These are phyloP conservation scores for Chloroclystis v-ata DNA, from an alignment of 2,888 invertebrate species.

Conservation along the genomic window DNA sequence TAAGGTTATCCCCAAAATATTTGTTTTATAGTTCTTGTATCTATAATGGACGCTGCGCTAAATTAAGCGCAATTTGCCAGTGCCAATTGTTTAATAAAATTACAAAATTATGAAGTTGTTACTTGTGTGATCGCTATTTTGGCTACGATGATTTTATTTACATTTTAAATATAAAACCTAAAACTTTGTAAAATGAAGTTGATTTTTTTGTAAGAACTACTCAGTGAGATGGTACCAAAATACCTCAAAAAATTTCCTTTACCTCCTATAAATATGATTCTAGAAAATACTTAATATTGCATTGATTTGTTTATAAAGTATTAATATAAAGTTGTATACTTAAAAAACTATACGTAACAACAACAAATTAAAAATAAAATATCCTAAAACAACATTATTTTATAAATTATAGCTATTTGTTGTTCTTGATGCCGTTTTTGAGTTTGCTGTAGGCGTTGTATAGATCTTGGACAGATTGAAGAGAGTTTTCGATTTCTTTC, in stretches of 20 bases:
- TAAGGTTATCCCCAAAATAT: too few relatives aligned
- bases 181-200: not conserved
- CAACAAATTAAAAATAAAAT: constrained; percentile 30
- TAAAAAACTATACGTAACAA: constrained; percentile 40
- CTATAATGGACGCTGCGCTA: too few relatives aligned
- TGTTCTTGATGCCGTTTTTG: constrained; percentile 48
- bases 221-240: not conserved
- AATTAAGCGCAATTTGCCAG: too few relatives aligned
- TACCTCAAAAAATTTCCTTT: not conserved
- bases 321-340: too few relatives aligned
- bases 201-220: not conserved
- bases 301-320: constrained; percentile 34
- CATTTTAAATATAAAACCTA: too few relatives aligned
- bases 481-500: constrained; percentile 82
- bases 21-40: too few relatives aligned
- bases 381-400: constrained; percentile 35
- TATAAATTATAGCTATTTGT: constrained; percentile 33
- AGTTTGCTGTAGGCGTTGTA: constrained; percentile 79
- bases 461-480: constrained; percentile 84
- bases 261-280: constrained; percentile 14
- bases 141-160: too few relatives aligned
- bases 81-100: too few relatives aligned
- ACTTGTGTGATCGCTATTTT: too few relatives aligned
- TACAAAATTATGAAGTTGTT: too few relatives aligned
- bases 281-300: constrained; percentile 37